Evolutionary conservation across 2,797 vertebrate species (phyloP).

Genomic region (Pangasius larnaudii): DNA sequence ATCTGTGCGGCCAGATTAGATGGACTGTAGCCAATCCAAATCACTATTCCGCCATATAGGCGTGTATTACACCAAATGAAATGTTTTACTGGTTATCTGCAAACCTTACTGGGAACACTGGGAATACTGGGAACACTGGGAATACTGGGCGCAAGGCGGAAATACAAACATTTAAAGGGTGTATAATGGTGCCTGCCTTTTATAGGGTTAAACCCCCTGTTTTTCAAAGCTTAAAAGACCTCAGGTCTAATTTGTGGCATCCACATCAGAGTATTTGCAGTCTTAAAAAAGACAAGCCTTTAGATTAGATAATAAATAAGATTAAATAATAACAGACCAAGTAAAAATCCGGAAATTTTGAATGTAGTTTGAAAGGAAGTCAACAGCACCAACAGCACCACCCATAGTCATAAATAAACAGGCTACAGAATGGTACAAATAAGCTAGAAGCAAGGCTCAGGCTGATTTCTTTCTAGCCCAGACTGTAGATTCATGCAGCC

Average conservation of each 20-base stretch:
- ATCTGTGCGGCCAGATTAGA: neutral
- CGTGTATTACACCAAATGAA: neutral
- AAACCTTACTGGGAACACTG: neutral
- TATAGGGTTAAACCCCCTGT: neutral
- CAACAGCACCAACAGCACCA: neutral
- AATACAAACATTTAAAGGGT: neutral
- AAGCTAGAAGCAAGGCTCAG: neutral
- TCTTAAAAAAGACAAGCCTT: neutral
- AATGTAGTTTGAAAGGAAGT: neutral
- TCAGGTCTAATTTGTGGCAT: neutral
- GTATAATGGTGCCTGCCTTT: neutral
- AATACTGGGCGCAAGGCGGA: neutral
- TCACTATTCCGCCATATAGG: neutral
- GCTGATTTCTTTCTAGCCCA: neutral
- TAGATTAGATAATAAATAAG: neutral
- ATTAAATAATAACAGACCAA: too few relatives aligned
- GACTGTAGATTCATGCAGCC: neutral
- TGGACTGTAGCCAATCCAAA: neutral
- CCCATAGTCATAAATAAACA: neutral
- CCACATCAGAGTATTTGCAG: neutral
- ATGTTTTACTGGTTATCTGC: neutral
- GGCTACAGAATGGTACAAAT: neutral
- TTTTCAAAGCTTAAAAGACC: neutral
- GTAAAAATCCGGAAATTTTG: neutral
- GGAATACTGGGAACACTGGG: too few relatives aligned